These are phyloP conservation scores for Drymodes brunneopygia DNA, from an alignment of 2,113 vertebrate species.

Conservation along the genomic window DNA sequence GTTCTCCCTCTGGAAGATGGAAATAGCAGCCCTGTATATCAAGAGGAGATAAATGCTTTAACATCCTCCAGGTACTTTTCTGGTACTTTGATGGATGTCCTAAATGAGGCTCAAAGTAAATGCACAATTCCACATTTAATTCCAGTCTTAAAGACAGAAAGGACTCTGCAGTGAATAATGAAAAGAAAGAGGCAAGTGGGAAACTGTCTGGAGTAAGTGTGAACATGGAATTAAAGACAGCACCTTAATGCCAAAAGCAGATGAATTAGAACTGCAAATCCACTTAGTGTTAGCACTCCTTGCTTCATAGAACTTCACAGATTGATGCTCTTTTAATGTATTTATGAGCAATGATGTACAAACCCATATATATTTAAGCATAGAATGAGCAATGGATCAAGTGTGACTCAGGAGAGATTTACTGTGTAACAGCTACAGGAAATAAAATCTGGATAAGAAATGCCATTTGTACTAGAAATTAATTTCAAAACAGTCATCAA, in stretches of 20 bases:
- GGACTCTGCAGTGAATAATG: not conserved
- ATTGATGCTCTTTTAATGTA: constrained; percentile 36
- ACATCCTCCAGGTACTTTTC: not conserved
- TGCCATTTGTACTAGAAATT: not conserved
- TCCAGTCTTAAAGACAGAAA: not conserved
- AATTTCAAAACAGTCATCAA: not conserved
- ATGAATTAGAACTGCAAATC: constrained; percentile 29
- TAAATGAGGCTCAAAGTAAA: constrained; percentile 22
- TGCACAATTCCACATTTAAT: not conserved
- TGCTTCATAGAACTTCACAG: not conserved
- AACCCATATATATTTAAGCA: not conserved
- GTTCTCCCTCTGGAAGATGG: not conserved
- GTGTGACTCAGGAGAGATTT: not conserved
- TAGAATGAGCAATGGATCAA: not conserved
- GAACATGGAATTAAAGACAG: constrained; percentile 4
- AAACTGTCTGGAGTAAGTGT: not conserved
- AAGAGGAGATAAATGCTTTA: not conserved
- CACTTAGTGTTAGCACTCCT: constrained; percentile 15
- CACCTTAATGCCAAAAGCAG: constrained; percentile 10
- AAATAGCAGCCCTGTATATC: not conserved
- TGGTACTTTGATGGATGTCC: not conserved
- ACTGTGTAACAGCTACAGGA: not conserved
- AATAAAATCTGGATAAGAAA: not conserved
- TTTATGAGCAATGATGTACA: not conserved
- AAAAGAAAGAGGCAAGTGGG: not conserved